Conservation (phyloP, 1,140 invertebrate genomes). For the Linepithema humile region DNA sequence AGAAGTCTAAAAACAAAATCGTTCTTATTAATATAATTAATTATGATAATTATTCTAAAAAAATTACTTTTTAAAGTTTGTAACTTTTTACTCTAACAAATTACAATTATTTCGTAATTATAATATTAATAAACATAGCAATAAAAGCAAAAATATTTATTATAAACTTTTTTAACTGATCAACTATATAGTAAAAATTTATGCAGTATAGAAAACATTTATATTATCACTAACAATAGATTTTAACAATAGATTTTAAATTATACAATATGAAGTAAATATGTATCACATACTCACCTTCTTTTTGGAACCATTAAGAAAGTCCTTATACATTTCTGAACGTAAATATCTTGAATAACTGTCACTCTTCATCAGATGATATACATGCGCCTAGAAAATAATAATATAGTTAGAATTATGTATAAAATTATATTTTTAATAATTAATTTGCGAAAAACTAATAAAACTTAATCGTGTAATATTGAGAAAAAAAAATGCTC, state of each 20-base stretch:
- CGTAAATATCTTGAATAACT: constrained; percentile 98
- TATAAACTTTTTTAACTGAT: too few species aligned
- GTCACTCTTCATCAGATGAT: constrained; percentile 99
- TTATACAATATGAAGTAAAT: background rate
- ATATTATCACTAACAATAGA: background rate
- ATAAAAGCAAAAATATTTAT: too few species aligned
- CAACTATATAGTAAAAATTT: too few species aligned
- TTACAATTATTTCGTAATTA: too few species aligned
- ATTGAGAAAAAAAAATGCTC: too few species aligned
- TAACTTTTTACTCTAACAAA: too few species aligned
- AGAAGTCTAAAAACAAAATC: constrained; percentile 87
- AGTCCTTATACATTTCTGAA: constrained; percentile 99
- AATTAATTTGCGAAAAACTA: background rate
- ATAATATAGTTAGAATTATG: background rate
- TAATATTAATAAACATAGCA: too few species aligned
- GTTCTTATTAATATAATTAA: constrained; percentile 17
- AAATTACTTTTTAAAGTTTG: too few species aligned
- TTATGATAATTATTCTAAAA: too few species aligned
- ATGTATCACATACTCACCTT: constrained; percentile 88
- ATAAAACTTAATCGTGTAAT: background rate
- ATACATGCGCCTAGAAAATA: constrained; percentile 95
- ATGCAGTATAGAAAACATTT: background rate
- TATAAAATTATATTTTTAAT: background rate
- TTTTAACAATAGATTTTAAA: constrained; percentile 1
- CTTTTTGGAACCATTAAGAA: constrained; percentile 97